A percentile compares a stretch with the other conserved stretches of the same genome.
These are phyloP conservation scores for Scomber colias DNA, from an alignment of 2,113 vertebrate species.

Conservation along the genomic window DNA sequence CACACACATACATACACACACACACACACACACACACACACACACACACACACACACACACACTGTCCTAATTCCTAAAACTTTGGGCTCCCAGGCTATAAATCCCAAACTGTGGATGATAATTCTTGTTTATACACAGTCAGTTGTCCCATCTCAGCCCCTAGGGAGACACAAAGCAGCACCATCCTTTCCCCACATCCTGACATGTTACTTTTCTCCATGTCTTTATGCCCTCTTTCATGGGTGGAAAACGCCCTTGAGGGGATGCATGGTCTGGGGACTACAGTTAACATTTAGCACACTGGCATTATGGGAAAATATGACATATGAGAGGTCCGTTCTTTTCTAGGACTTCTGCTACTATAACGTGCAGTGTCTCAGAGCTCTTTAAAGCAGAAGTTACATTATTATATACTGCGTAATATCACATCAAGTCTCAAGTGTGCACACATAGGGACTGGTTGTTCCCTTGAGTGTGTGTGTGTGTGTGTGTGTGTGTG, in stretches of 20 bases:
- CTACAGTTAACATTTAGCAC: constrained; percentile 55
- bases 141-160: constrained; percentile 39
- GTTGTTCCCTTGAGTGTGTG: constrained; percentile 28
- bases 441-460: constrained; percentile 19
- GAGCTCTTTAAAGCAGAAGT: constrained; percentile 29
- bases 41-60: constrained; percentile 21
- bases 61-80: constrained; percentile 60
- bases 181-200: constrained; percentile 9
- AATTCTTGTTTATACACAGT: constrained; percentile 55
- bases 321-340: neutral
- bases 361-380: neutral
- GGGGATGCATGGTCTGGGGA: constrained; percentile 36
- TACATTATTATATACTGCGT: constrained; percentile 21
- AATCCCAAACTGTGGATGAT: constrained; percentile 52
- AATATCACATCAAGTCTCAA: constrained; percentile 28
- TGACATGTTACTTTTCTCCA: constrained; percentile 27
- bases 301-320: constrained; percentile 37
- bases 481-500: constrained; percentile 31
- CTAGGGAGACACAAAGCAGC: constrained; percentile 24
- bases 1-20: constrained; percentile 1
- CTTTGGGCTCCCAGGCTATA: constrained; percentile 48
- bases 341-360: neutral
- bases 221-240: constrained; percentile 35
- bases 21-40: constrained; percentile 18
- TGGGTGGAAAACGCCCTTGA: constrained; percentile 44